Base-by-base conservation (phyloP, 2,113 vertebrate genomes). In the Archilochus colubris region DNA sequence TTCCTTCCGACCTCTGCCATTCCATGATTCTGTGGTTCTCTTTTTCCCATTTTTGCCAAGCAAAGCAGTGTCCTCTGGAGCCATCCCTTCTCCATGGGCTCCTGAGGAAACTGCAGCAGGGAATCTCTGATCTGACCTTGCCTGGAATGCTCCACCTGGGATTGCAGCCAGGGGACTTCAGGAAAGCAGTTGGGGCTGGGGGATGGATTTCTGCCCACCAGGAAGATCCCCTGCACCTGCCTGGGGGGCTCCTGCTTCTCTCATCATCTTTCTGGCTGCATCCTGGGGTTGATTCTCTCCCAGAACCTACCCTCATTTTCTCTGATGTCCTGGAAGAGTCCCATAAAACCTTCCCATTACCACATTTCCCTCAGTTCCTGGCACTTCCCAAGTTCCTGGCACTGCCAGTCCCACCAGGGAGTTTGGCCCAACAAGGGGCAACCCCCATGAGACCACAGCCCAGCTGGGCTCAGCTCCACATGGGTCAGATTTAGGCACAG, bases 351-450 rank as follows among this genome's bases (percentile, higher is more conserved):
- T 73, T 25, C 40, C 30, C 16, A 5, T 40, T 24, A 7, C 25
- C 1, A 0, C 22, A 15, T 16, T 72, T 55, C 19, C 40, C 44
- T 54, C 4, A 0, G 4, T 38, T 38, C 36, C 36, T 38, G 36
- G 36, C 36, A 38, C 36, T 38, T 31, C 10, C 23, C 9, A 2
- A 0, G 3, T 25, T 88, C 38, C 72, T 57, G 53, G 64, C 28
- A 9, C 64, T 73, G 66, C 64, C 0, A 3, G 5, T 70, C 48
- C 87, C 58, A 10, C 0, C 16, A 46, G 46, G 2, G 33, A 40
- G 40, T 40, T 40, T 40, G 40, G 40, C 10, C 40, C 40, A 40
- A 40, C 40, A 13, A 40, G 11, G 40, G 40, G 40, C 40, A 40
- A 40, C 51, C 33, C 17, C 68, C 64, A 6, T 6, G 40, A 44